Conservation (phyloP, 2,797 vertebrate species). For the Cephalopachus bancanus region DNA sequence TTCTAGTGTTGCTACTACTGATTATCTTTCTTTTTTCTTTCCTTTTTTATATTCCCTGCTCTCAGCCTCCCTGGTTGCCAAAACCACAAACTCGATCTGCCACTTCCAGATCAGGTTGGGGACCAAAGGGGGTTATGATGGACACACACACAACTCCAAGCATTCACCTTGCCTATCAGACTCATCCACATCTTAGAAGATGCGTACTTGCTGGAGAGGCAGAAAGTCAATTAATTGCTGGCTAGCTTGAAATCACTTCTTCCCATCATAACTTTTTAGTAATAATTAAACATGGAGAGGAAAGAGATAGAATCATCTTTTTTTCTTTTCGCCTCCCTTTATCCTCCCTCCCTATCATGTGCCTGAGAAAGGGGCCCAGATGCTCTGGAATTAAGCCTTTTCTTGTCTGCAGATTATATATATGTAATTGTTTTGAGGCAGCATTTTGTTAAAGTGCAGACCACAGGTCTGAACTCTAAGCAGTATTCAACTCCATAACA, state of each 20-base stretch:
- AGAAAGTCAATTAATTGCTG: slow-evolving; percentile 47
- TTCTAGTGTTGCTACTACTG: background rate
- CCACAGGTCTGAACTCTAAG: background rate
- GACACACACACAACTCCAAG: background rate
- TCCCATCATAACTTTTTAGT: background rate
- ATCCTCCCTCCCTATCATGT: background rate
- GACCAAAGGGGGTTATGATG: background rate
- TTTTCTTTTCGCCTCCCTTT: background rate
- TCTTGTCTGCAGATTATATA: background rate
- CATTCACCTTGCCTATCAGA: background rate
- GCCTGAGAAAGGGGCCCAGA: background rate
- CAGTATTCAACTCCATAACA: background rate
- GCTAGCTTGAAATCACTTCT: slow-evolving; percentile 1
- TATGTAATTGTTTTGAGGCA: background rate
- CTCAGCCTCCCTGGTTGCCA: background rate
- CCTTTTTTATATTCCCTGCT: background rate
- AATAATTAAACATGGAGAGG: background rate
- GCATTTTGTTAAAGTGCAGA: background rate
- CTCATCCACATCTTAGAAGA: background rate
- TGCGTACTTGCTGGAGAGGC: background rate
- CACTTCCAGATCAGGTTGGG: background rate
- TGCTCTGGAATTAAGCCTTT: background rate
- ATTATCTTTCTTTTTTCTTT: background rate
- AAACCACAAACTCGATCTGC: background rate
- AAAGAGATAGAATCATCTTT: background rate